These are phyloP conservation scores for Mirza zaza DNA, from an alignment of 2,113 vertebrate species.

Conservation along the genomic window DNA sequence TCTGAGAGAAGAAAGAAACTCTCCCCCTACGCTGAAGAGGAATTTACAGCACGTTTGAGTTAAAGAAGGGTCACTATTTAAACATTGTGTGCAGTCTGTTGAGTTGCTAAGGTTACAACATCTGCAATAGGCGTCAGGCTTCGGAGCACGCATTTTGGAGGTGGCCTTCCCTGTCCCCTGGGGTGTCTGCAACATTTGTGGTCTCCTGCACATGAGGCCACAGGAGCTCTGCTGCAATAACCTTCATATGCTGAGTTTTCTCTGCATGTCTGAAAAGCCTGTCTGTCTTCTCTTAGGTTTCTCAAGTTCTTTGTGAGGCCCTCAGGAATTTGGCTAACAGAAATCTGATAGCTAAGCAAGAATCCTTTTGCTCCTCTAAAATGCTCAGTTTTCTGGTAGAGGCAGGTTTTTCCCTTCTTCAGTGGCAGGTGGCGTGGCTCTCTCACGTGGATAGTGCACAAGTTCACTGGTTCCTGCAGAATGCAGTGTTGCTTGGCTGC, in stretches of 20 bases:
- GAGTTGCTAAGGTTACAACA: fast-evolving
- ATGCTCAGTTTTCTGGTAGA: fast-evolving
- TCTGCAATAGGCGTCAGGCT: not conserved
- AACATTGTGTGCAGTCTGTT: no score
- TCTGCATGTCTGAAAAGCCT: not conserved
- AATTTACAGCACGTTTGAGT: no score
- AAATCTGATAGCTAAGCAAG: no score
- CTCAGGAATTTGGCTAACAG: no score
- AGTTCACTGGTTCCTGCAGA: fast-evolving
- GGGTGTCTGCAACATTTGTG: no score
- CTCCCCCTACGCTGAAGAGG: no score
- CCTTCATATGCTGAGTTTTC: fast-evolving
- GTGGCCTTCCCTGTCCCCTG: no score
- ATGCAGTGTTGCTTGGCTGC: fast-evolving
- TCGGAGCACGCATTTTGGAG: not conserved
- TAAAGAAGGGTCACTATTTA: not conserved
- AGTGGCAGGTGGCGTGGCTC: fast-evolving
- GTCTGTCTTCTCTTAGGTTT: not conserved
- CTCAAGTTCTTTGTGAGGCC: not conserved
- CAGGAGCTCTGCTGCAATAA: fast-evolving
- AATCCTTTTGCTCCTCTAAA: fast-evolving
- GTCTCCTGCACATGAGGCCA: fast-evolving
- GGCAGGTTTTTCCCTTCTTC: fast-evolving
- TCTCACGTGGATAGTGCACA: fast-evolving
- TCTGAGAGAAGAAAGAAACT: not conserved